These are phyloP conservation scores for Bagarius yarrelli DNA, from an alignment of 2,113 vertebrate species.

Conservation along the genomic window DNA sequence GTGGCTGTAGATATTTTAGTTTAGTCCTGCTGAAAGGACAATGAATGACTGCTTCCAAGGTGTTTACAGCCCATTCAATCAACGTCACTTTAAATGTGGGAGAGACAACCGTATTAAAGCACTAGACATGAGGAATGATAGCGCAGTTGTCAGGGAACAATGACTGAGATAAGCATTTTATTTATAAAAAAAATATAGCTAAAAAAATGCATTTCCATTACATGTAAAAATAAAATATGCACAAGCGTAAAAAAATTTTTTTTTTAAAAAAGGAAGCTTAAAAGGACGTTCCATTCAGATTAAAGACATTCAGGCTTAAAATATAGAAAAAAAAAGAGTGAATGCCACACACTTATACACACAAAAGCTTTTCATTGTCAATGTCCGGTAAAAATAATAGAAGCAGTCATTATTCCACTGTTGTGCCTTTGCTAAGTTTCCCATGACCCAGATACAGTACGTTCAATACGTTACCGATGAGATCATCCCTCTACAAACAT, in stretches of 20 bases:
- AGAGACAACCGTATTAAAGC: slow-evolving; percentile 8
- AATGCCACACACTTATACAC: background rate
- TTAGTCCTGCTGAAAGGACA: slow-evolving; percentile 38
- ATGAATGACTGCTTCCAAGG: slow-evolving; percentile 28
- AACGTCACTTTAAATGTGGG: slow-evolving; percentile 19
- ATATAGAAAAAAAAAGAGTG: background rate
- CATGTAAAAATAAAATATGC: background rate
- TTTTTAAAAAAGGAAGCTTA: background rate
- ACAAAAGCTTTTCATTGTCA: background rate
- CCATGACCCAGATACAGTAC: background rate
- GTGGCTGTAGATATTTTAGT: slow-evolving; percentile 35
- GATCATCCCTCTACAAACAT: background rate
- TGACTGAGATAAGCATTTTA: background rate
- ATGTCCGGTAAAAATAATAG: background rate
- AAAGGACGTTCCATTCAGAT: background rate
- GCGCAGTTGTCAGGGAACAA: background rate
- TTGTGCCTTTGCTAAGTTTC: background rate
- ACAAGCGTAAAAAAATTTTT: too few species aligned
- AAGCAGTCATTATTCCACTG: background rate
- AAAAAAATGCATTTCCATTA: background rate
- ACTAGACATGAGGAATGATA: background rate
- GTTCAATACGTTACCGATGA: background rate
- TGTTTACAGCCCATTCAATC: slow-evolving; percentile 39
- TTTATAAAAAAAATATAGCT: background rate
- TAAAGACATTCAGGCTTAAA: background rate